Percentiles rank a stretch among this genome's conserved stretches.
Conservation (phyloP, 1,140 invertebrate genomes). For the Apis cerana region DNA sequence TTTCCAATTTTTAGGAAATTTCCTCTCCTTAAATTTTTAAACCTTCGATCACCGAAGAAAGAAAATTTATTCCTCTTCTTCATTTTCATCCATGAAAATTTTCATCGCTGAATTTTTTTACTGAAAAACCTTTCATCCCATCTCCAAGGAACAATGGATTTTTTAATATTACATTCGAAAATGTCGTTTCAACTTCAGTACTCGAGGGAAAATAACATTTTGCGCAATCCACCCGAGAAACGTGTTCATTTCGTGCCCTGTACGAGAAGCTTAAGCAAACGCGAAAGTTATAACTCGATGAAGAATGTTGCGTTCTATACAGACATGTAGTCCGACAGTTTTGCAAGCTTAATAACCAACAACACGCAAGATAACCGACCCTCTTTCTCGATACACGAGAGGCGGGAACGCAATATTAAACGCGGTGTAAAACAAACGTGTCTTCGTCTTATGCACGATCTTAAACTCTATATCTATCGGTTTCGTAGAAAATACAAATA, state of each 20-base stretch:
- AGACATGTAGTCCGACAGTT: background rate
- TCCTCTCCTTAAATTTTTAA: no score
- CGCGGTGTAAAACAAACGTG: background rate
- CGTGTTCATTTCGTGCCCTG: background rate
- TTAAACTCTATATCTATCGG: background rate
- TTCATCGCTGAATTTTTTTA: no score
- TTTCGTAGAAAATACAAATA: background rate
- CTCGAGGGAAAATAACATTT: background rate
- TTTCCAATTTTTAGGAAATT: no score
- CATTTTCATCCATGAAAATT: no score
- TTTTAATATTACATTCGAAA: background rate
- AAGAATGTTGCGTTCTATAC: background rate
- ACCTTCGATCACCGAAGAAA: no score
- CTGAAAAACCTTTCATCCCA: no score
- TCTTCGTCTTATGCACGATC: background rate
- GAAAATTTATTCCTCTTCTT: no score
- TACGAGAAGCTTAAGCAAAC: background rate
- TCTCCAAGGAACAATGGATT: no score
- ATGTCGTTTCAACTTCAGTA: background rate
- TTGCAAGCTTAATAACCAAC: no score
- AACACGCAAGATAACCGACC: background rate
- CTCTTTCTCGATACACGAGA: background rate
- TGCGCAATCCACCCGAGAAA: background rate
- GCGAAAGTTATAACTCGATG: background rate
- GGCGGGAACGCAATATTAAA: background rate